Evolutionary conservation across 2,888 invertebrate species (phyloP), one percentile per base, ranked within the genome.

Genomic region (Leucania comma): DNA sequence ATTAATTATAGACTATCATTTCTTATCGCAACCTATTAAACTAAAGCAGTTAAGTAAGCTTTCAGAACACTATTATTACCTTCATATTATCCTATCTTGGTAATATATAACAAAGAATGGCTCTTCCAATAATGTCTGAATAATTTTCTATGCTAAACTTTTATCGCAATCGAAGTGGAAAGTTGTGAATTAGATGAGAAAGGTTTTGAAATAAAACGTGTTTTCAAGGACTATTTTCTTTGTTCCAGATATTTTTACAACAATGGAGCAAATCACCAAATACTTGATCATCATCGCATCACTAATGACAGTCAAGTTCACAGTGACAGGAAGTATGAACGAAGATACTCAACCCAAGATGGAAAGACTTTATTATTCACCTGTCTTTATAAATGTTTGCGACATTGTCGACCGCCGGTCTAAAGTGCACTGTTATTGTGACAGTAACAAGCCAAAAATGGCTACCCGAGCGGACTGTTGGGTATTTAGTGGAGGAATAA

Each of bases 401-500:
- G 95, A 95, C 72, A 95, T 95, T 56, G 90, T 92, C 61, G 96
- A 96, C 80, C 86, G 96, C 59, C 87, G 93, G 73, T 95, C 96
- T 8, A 95, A 95, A 89, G 93, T 96, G 12, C 95, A 96, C 77
- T 96, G 96, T 86, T 96, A 96, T 84, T 96, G 96, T 80, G 95
- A 95, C 84, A 95, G 91, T 78, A 94, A 92, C 68, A 93, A 93
- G 74, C 92, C 92, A 2, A 94, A 95, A 87, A 89, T 93, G 86
- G 97, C 97, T 0, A 97, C 97, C 3, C 97, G 97, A 82, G 98
- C 97, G 3, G 98, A 97, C 86, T 98, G 98, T 87, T 97, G 97
- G 97, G 96, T 98, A 22, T 97, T 98, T 89, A 91, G 93, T 26
- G 96, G 95, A 6, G 95, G 94, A 17, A 96, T 97, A 78, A 96